phyloP scores from a whole-genome alignment of 2,113 vertebrate species.

The Petromus typicus region DNA sequence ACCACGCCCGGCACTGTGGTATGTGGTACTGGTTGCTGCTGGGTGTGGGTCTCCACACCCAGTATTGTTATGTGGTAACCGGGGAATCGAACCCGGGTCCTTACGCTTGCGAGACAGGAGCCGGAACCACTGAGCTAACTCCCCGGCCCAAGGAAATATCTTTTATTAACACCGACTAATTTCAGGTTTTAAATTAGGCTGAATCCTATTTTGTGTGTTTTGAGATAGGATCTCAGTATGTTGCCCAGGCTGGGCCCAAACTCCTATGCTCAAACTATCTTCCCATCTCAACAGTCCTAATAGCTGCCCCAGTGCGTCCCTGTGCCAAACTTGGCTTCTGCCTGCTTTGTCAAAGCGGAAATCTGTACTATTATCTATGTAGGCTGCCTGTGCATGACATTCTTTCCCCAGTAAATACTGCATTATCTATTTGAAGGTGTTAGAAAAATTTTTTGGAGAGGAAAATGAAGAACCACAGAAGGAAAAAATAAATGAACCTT shows the following conservation, averaged over 20 bases:
- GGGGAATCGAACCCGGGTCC: too few species aligned
- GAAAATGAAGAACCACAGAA: conserved; percentile 42
- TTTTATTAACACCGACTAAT: too few species aligned
- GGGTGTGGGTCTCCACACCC: too few species aligned
- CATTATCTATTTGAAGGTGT: neutral
- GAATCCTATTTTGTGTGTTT: neutral
- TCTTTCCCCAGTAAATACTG: neutral
- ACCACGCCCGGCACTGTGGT: too few species aligned
- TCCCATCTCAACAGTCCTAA: neutral
- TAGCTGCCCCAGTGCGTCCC: too few species aligned
- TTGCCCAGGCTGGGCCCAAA: neutral
- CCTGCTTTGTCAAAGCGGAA: conserved; percentile 70
- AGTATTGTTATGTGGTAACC: too few species aligned
- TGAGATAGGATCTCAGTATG: neutral
- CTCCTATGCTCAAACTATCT: neutral
- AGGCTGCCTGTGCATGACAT: neutral
- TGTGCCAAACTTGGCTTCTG: neutral
- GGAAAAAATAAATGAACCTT: neutral
- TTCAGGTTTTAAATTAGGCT: conserved; percentile 76
- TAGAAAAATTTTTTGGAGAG: conserved; percentile 41
- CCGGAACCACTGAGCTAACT: too few species aligned
- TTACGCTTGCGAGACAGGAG: too few species aligned
- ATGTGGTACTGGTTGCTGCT: too few species aligned
- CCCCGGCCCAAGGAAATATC: too few species aligned
- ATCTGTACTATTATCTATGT: neutral